Base-by-base conservation (phyloP, 2,888 invertebrate species). In the Tachina fera region DNA sequence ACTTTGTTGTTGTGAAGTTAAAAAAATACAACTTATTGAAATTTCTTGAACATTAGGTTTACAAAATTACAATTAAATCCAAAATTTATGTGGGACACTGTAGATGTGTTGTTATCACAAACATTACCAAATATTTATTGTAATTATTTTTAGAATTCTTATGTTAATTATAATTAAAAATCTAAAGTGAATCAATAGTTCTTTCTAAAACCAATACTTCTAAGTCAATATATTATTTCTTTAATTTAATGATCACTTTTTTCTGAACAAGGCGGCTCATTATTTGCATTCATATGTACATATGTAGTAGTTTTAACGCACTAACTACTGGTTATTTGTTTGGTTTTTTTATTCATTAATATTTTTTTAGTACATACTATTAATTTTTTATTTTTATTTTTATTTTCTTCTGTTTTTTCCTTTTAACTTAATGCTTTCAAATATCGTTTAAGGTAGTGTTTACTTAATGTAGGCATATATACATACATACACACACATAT, bases 61-160 rank as follows among this genome's bases (percentile, higher is more conserved):
- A 31, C 31, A 31, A 31, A 31, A 31, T 2, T 31, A 22, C 31
- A 14, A 49, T 47, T 56, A 3, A 53, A n/a, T 58, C 16, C 58
- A 58, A 71, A 71, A 71, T 58, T 56, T 22, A n/a, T 71, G 58
- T 71, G 22, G 45, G 31, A 60, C 19, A 49, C 53, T 51, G 45
- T 63, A 80, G 65, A 49, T 84, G 10, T 68, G 77, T 67, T 81
- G 53, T 78, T 77, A 70, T 84, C 77, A 77, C 65, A 80, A 85
- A 84, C 86, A 81, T 83, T 84, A 86, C 86, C 86, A 86, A 86
- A 86, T 76, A 80, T 63, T 60, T 61, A 70, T 61, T 61, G 31
- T 74, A 60, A 47, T 75, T 41, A 45, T 74, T 79, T 60, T 72
- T 72, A 65, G 56, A 70, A 43, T 60, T 60, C 71, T 61, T 80